A percentile compares a stretch with the other conserved stretches of the same genome.
These are phyloP conservation scores for Dendroctonus ponderosae DNA, from an alignment of 1,140 invertebrate genomes.

Conservation along the genomic window DNA sequence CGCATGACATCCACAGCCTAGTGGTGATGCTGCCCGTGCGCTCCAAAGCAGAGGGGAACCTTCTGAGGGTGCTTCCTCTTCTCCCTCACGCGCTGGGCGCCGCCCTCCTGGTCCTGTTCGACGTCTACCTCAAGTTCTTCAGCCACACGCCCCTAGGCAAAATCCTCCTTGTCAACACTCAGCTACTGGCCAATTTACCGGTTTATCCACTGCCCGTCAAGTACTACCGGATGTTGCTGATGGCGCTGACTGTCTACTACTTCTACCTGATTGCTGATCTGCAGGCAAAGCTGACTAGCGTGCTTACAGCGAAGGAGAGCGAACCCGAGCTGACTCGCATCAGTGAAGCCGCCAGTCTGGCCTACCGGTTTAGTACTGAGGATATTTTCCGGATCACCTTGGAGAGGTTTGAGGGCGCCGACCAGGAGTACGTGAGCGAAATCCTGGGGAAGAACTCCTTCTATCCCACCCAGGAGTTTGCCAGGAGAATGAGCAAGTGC, in stretches of 20 bases:
- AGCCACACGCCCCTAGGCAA: not conserved
- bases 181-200: not conserved
- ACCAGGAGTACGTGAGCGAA: not conserved
- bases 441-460: not conserved
- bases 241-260: constrained; percentile 2
- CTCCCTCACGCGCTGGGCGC: not conserved
- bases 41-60: not conserved
- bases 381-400: not conserved
- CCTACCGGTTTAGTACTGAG: not conserved
- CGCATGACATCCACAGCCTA: constrained; percentile 3
- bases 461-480: not conserved
- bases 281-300: constrained; percentile 4
- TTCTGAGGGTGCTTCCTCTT: not conserved
- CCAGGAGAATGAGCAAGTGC: not conserved
- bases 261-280: not conserved
- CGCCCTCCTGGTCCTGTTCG: not conserved
- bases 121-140: not conserved
- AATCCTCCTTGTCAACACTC: not conserved
- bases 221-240: constrained; percentile 6
- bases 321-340: not conserved
- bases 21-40: constrained; percentile 1
- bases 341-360: not conserved
- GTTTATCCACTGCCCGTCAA: not conserved
- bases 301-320: not conserved
- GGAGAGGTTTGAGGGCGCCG: not conserved